Evolutionary conservation across 2,888 invertebrate species (phyloP).

Genomic region (Nemotelus pantherinus): DNA sequence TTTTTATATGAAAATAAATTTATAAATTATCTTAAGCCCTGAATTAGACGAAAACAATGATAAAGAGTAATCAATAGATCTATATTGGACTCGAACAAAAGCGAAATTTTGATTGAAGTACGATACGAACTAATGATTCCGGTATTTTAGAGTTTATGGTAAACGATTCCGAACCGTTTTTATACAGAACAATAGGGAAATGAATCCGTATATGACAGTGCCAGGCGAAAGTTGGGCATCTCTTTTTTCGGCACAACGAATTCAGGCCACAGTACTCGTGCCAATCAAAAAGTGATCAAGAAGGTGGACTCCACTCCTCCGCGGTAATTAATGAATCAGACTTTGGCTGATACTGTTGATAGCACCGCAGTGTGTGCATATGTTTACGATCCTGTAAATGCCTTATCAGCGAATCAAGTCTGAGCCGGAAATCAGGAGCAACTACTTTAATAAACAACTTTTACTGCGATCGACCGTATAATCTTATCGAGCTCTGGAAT

Average conservation of each 20-base stretch:
- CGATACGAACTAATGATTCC: not conserved
- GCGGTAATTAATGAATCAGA: too few species aligned
- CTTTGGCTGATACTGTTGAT: too few species aligned
- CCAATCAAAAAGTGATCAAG: too few species aligned
- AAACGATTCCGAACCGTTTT: not conserved
- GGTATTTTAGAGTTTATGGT: not conserved
- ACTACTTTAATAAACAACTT: not conserved
- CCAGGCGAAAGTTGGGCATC: not conserved
- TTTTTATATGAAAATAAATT: conserved; percentile 39
- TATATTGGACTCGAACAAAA: not conserved
- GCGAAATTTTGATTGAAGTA: not conserved
- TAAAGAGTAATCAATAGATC: conserved; percentile 32
- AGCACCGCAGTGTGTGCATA: too few species aligned
- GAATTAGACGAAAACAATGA: conserved; percentile 30
- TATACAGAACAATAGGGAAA: not conserved
- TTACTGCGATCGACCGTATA: too few species aligned
- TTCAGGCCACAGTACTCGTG: not conserved
- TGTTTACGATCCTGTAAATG: too few species aligned
- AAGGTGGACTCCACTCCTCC: too few species aligned
- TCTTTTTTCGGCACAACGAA: not conserved
- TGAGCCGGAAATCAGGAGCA: too few species aligned
- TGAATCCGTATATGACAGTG: not conserved
- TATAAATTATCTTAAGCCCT: conserved; percentile 40
- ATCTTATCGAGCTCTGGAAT: too few species aligned
- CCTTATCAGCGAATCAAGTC: too few species aligned